These are phyloP conservation scores for Sorex fumeus DNA, from an alignment of 2,113 vertebrate genomes.

Conservation along the genomic window DNA sequence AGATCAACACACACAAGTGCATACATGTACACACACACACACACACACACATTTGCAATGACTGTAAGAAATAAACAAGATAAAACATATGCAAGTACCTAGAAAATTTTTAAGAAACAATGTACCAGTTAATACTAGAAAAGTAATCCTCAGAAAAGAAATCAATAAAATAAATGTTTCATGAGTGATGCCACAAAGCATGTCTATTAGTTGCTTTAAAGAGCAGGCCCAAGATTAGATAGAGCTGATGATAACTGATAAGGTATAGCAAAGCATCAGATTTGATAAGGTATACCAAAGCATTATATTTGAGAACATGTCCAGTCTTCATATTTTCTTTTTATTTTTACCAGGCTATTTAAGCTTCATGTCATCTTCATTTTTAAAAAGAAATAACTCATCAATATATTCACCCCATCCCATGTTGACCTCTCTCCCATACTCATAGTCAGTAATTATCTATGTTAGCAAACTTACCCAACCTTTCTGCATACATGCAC, in stretches of 20 bases:
- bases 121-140: constrained; percentile 12
- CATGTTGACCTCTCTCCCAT: neutral
- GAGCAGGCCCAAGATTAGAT: neutral
- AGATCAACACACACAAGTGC: neutral
- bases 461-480: neutral
- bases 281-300: neutral
- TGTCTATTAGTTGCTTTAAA: neutral
- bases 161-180: constrained; percentile 12
- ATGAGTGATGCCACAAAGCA: neutral
- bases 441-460: neutral
- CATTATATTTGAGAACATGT: neutral
- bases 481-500: accelerated
- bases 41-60: neutral
- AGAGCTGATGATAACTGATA: neutral
- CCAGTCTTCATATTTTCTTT: neutral
- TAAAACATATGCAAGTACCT: neutral
- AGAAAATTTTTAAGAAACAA: neutral
- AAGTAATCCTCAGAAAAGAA: neutral
- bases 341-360: neutral
- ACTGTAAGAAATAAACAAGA: neutral
- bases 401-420: neutral
- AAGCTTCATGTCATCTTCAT: neutral
- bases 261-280: too few relatives aligned
- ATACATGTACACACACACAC: too few relatives aligned
- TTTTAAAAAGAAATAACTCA: constrained; percentile 25